These are phyloP conservation scores for Myripristis jacobus DNA, from an alignment of 2,797 vertebrate genomes.

Conservation along the genomic window DNA sequence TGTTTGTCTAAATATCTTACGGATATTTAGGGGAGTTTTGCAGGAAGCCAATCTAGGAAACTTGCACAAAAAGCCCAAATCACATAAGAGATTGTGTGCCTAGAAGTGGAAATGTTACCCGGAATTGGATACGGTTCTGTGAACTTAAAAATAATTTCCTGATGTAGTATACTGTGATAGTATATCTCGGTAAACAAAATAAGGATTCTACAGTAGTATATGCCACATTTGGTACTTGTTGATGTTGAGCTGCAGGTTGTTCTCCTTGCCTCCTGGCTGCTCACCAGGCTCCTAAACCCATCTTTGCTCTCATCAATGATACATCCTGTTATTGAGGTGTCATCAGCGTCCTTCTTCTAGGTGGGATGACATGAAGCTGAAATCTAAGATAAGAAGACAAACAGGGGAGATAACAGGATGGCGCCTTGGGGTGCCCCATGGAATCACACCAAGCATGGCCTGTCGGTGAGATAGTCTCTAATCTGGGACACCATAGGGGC, in stretches of 20 bases:
- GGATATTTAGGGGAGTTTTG: too few relatives aligned
- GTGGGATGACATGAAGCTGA: not conserved
- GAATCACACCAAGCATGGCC: conserved; percentile 15
- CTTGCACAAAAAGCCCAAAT: too few relatives aligned
- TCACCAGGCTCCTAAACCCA: not conserved
- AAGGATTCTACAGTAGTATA: too few relatives aligned
- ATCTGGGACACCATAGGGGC: conserved; percentile 31
- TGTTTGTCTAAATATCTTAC: too few relatives aligned
- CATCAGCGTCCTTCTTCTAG: conserved; percentile 6
- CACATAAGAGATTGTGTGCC: too few relatives aligned
- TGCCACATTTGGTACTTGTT: not conserved
- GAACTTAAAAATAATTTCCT: too few relatives aligned
- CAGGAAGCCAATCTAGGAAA: too few relatives aligned
- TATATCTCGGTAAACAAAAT: too few relatives aligned
- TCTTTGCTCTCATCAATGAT: too few relatives aligned
- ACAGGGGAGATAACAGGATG: conserved; percentile 28
- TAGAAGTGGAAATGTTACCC: too few relatives aligned
- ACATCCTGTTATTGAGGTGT: conserved; percentile 6
- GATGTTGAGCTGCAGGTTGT: not conserved
- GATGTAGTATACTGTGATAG: too few relatives aligned
- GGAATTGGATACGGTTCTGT: too few relatives aligned
- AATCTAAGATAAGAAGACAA: conserved; percentile 19
- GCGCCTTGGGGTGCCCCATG: conserved; percentile 28
- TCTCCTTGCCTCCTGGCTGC: not conserved
- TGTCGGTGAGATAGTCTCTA: conserved; percentile 30